Base-by-base conservation (phyloP, 2,113 vertebrate genomes). In the Furnarius figulus region DNA sequence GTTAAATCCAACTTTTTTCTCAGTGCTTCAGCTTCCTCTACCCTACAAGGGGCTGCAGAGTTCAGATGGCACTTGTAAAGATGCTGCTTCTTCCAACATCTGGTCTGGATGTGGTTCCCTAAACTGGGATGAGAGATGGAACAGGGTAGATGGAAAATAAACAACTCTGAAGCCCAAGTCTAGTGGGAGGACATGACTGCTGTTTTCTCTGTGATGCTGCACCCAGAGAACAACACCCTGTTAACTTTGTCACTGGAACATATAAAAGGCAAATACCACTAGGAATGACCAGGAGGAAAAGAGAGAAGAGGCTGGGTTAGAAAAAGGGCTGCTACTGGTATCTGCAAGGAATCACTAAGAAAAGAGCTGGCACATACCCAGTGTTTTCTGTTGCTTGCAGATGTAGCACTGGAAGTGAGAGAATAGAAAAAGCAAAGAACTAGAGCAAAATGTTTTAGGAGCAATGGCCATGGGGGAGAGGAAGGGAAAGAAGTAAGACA, bases 361-460 rank as follows among this genome's bases (percentile, higher is more conserved):
- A 81, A 87, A 85, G 90, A 85, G 33, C 10, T 87, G 75, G 87
- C 89, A 90, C 46, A 49, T 44, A 65, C 44, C 25, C 27, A 55
- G 44, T 11, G 15, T 68, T 79, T 91, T 47, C 67, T 68, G 65
- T 87, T 76, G 27, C 90, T 85, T 91, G 62, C 58, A 95, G 66
- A 87, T 46, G 59, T 65, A 68, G 66, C 56, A 47, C 56, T 74
- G 30, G 33, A 93, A 80, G 80, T 42, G 46, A 71, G 65, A 87
- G 65, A 23, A 42, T 0, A 80, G 70, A 71, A 52, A 85, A 76
- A 83, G 40, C 46, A 76, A 47, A 4, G 24, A 74, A 87, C 16
- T 44, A 72, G 62, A 79, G 52, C 40, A 83, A 93, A 93, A 86
- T 20, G 40, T 76, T 86, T 93, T 59, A 80, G 76, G 47, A 78